These are phyloP conservation scores for Seriola dumerili DNA, from an alignment of 2,113 vertebrate species.

Conservation along the genomic window DNA sequence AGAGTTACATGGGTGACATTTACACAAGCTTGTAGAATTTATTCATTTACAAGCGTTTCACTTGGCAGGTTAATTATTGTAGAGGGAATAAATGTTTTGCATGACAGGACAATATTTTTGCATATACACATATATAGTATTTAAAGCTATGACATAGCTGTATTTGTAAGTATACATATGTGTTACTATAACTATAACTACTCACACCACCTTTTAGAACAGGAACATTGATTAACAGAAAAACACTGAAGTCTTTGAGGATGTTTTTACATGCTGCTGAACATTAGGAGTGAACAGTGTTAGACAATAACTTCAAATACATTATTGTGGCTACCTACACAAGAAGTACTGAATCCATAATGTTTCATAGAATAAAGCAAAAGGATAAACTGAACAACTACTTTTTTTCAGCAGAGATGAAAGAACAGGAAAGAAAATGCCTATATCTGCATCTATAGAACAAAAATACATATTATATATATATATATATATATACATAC, in stretches of 20 bases:
- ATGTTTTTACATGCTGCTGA: conserved; percentile 1
- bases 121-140: not conserved
- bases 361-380: conserved; percentile 1
- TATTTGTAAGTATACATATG: conserved; percentile 2
- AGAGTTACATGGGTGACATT: conserved; percentile 11
- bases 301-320: not conserved
- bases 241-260: not conserved
- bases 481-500: too few species aligned
- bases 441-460: conserved; percentile 32
- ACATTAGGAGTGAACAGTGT: not conserved
- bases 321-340: conserved; percentile 10
- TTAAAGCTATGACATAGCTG: conserved; percentile 11
- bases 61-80: not conserved
- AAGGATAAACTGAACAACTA: not conserved
- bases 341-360: conserved; percentile 6
- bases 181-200: not conserved
- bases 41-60: conserved; percentile 12
- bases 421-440: not conserved
- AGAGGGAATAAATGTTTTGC: not conserved
- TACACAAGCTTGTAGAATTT: not conserved
- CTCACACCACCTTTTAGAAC: not conserved
- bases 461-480: conserved; percentile 21
- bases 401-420: not conserved
- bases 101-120: not conserved
- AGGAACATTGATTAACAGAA: not conserved